These are phyloP conservation scores for Triplophysa dalaica DNA, from an alignment of 2,113 vertebrate species.

Conservation along the genomic window DNA sequence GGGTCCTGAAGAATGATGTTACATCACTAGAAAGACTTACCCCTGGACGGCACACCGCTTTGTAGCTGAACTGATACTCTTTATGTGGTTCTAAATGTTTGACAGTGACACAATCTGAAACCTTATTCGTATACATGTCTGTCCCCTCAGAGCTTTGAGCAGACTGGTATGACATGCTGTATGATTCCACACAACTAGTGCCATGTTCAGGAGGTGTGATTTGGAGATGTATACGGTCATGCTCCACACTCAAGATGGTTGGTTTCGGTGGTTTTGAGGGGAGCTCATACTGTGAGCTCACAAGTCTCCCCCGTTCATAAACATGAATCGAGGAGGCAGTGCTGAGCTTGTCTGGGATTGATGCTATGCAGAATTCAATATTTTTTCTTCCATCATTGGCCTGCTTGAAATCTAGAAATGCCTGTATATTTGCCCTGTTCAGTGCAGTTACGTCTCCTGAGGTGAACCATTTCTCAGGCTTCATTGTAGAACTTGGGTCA, in stretches of 20 bases:
- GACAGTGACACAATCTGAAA: constrained; percentile 10
- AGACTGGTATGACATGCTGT: constrained; percentile 47
- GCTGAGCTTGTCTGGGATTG: constrained; percentile 36
- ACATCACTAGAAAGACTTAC: constrained; percentile 43
- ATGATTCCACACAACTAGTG: constrained; percentile 2
- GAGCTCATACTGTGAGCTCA: constrained; percentile 41
- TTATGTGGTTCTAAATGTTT: constrained; percentile 38
- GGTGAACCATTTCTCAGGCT: constrained; percentile 35
- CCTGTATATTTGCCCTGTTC: constrained; percentile 34
- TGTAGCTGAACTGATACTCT: constrained; percentile 45
- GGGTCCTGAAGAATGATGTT: constrained; percentile 35
- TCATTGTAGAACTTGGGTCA: not conserved
- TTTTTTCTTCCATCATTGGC: constrained; percentile 35
- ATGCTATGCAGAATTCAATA: constrained; percentile 45
- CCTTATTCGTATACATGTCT: constrained; percentile 31
- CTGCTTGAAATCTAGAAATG: constrained; percentile 53
- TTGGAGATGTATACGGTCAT: not conserved
- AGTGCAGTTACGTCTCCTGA: constrained; percentile 14
- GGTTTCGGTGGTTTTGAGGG: constrained; percentile 48
- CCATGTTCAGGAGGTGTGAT: constrained; percentile 14
- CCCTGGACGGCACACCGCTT: constrained; percentile 52
- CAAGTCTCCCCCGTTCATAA: constrained; percentile 42
- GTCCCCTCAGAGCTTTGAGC: constrained; percentile 29
- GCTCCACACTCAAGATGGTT: constrained; percentile 11
- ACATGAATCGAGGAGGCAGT: constrained; percentile 48